phyloP scores from a whole-genome alignment of 2,113 vertebrate genomes.

The Oncorhynchus kisutch region DNA sequence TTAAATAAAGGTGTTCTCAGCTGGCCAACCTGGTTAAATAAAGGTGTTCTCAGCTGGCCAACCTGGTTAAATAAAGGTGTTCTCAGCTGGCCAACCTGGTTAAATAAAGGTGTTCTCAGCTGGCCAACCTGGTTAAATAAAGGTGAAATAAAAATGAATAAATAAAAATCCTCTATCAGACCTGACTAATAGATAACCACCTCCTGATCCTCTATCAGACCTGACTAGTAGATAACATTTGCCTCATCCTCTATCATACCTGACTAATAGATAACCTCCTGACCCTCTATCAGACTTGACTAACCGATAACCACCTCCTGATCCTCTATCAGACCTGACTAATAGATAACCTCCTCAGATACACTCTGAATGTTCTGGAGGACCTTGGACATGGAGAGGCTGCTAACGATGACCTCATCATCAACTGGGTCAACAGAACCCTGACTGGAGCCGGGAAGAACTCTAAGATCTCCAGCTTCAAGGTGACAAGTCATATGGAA shows the following conservation, averaged over 20 bases:
- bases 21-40: too few species aligned
- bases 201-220: too few species aligned
- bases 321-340: neutral
- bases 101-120: too few species aligned
- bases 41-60: too few species aligned
- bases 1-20: too few species aligned
- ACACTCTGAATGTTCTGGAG: constrained; percentile 89
- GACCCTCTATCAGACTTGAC: neutral
- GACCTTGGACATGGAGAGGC: constrained; percentile 88
- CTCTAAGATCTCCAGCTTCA: constrained; percentile 89
- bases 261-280: neutral
- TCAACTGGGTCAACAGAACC: constrained; percentile 92
- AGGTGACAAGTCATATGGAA: constrained; percentile 67
- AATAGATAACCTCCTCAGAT: constrained; percentile 66
- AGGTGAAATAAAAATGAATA: too few species aligned
- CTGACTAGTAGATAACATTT: too few species aligned
- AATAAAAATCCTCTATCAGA: too few species aligned
- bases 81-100: too few species aligned
- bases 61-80: too few species aligned
- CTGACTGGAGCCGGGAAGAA: constrained; percentile 83
- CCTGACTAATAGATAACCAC: too few species aligned
- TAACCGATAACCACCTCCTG: neutral
- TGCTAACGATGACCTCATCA: constrained; percentile 89
- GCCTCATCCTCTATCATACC: neutral
- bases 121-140: too few species aligned